A percentile compares a stretch with the other conserved stretches of the same genome.
These are phyloP conservation scores for Cantharis flavilabris DNA, from an alignment of 2,888 invertebrate species.

Conservation along the genomic window DNA sequence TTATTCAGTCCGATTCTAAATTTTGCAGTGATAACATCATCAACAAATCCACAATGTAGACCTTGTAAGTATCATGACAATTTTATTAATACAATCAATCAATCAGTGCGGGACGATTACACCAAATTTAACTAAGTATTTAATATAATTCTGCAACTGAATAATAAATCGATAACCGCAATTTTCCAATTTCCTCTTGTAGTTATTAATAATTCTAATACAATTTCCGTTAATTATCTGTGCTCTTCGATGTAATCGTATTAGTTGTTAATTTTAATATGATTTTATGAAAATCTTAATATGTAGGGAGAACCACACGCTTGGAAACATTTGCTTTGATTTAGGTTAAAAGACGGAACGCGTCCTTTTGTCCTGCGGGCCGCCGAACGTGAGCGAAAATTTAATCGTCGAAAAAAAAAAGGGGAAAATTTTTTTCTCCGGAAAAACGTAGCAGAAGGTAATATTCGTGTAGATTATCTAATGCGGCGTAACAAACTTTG, in stretches of 20 bases:
- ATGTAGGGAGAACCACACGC: constrained; percentile 31
- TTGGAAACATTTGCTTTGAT: constrained; percentile 21
- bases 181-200: constrained; percentile 26
- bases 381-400: not conserved
- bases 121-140: constrained; percentile 6
- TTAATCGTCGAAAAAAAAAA: not conserved
- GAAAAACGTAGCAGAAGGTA: constrained; percentile 5
- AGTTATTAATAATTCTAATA: constrained; percentile 43
- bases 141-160: constrained; percentile 19
- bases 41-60: not conserved
- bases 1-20: constrained; percentile 49
- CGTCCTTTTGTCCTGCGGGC: not conserved
- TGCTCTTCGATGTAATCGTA: constrained; percentile 49
- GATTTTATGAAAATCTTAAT: constrained; percentile 44
- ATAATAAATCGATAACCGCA: constrained; percentile 29
- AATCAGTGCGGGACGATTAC: not conserved
- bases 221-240: constrained; percentile 52
- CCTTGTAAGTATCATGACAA: not conserved
- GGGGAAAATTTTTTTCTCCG: not conserved
- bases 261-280: constrained; percentile 54
- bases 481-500: constrained; percentile 46
- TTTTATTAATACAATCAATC: constrained; percentile 6
- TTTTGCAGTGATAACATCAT: constrained; percentile 47
- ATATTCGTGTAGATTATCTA: constrained; percentile 33
- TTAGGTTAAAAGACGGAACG: constrained; percentile 17